Evolutionary conservation across 2,888 invertebrate genomes (phyloP).

Genomic region (Branchipolynoe longqiensis): DNA sequence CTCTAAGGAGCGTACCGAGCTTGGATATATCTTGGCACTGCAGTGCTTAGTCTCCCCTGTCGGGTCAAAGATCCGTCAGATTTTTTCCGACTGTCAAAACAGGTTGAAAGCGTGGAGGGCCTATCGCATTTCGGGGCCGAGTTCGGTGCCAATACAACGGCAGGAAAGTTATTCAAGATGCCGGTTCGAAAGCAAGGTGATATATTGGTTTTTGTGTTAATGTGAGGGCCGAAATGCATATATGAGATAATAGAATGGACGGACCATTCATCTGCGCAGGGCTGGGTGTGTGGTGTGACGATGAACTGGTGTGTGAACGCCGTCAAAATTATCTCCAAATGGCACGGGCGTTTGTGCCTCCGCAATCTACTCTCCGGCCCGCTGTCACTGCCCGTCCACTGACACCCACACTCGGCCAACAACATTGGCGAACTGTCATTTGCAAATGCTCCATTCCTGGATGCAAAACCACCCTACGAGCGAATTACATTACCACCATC

Average conservation of each 20-base stretch:
- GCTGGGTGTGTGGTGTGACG: no score
- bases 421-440: neutral
- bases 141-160: constrained; percentile 17
- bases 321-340: neutral
- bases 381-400: no score
- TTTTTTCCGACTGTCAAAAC: constrained; percentile 36
- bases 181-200: constrained; percentile 78
- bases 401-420: no score
- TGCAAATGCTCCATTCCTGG: constrained; percentile 2
- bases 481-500: no score
- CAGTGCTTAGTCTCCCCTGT: constrained; percentile 6
- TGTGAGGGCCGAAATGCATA: neutral
- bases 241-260: neutral
- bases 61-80: constrained; percentile 47
- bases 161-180: constrained; percentile 69
- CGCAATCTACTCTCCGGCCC: no score
- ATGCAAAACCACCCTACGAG: no score
- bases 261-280: no score
- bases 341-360: neutral
- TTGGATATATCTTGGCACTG: constrained; percentile 25
- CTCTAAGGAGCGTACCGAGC: neutral
- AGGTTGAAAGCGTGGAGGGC: constrained; percentile 56
- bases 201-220: neutral
- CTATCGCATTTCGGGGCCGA: constrained; percentile 46
- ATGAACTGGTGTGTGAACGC: neutral